These are phyloP conservation scores for Mimas tiliae DNA, from an alignment of 2,888 invertebrate species.

Conservation along the genomic window DNA sequence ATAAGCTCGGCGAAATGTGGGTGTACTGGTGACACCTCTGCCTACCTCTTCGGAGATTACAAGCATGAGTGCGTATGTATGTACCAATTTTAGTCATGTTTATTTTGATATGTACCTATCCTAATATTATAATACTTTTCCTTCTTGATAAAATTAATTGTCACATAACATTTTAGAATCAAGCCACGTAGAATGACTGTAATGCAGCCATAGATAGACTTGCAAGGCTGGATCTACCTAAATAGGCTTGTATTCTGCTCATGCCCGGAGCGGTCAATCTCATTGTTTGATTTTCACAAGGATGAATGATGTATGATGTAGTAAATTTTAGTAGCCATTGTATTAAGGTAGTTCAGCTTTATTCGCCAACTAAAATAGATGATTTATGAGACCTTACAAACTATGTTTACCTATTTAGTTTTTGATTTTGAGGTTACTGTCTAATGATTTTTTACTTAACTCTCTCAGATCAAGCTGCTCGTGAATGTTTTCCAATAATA, in stretches of 20 bases:
- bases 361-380: slow-evolving; percentile 11
- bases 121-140: background rate
- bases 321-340: slow-evolving; percentile 13
- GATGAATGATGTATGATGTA: slow-evolving; percentile 8
- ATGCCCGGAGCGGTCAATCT: slow-evolving; percentile 36
- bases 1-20: no score
- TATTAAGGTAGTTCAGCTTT: slow-evolving; percentile 5
- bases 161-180: slow-evolving; percentile 8
- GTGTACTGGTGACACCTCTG: no score
- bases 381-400: background rate
- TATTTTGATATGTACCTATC: no score
- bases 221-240: slow-evolving; percentile 32
- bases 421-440: background rate
- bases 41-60: no score
- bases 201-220: slow-evolving; percentile 26
- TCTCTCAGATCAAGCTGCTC: no score
- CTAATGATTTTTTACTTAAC: no score
- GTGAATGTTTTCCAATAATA: no score
- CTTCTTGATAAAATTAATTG: slow-evolving; percentile 3
- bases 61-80: no score
- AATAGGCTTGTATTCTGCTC: slow-evolving; percentile 43
- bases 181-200: slow-evolving; percentile 23
- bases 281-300: slow-evolving; percentile 45
- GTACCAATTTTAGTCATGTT: no score
- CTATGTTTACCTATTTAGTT: background rate